Conservation (phyloP, 1,140 invertebrate genomes). For the Delia radicum region DNA sequence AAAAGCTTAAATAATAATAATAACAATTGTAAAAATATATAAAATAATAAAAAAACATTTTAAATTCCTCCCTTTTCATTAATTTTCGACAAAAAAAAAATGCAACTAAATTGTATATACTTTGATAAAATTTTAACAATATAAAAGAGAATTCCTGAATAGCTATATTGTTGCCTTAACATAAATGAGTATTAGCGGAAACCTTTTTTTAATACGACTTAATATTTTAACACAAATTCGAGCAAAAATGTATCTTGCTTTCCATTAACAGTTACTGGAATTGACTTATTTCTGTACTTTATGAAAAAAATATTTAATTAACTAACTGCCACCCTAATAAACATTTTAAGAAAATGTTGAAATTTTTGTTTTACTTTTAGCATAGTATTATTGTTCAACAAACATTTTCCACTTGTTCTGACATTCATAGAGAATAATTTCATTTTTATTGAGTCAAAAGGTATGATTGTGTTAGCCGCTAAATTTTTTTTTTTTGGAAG, state of each 20-base stretch:
- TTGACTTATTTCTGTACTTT: no score
- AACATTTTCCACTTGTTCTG: not conserved
- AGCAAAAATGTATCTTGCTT: no score
- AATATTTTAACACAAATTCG: not conserved
- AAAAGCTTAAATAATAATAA: constrained; percentile 16
- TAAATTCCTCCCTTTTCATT: not conserved
- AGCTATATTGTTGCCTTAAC: not conserved
- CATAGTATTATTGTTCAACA: not conserved
- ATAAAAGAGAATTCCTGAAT: not conserved
- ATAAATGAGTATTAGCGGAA: not conserved
- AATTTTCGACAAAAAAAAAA: not conserved
- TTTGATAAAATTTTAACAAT: not conserved
- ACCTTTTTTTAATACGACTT: not conserved
- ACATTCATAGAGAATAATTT: not conserved
- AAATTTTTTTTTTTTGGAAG: no score
- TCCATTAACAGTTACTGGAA: no score
- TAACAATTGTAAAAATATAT: not conserved
- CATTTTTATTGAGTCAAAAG: constrained; percentile 11
- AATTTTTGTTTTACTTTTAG: not conserved
- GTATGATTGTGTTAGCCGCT: not conserved
- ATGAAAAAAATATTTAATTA: no score
- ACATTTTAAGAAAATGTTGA: not conserved
- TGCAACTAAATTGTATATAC: no score
- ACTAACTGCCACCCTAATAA: no score
- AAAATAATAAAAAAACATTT: not conserved